phyloP scores from a whole-genome alignment of 1,140 invertebrate genomes.

The Zophobas atratus region DNA sequence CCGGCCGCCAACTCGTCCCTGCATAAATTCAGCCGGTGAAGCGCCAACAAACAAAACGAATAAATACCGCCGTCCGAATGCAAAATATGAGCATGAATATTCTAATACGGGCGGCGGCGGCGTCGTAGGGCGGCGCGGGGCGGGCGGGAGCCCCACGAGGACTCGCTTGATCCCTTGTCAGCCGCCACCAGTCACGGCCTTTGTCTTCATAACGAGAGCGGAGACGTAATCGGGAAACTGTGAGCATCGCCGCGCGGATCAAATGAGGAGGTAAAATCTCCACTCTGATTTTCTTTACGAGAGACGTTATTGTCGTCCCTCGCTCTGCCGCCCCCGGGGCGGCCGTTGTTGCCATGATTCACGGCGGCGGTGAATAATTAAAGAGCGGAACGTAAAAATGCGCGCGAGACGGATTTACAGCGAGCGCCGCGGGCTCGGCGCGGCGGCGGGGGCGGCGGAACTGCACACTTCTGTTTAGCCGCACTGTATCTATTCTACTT shows the following conservation, averaged over 20 bases:
- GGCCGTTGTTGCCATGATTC: slow-evolving; percentile 40
- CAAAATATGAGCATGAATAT: slow-evolving; percentile 48
- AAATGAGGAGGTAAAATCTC: slow-evolving; percentile 46
- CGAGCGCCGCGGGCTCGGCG: background rate
- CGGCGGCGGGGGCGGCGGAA: too few species aligned
- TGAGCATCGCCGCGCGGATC: slow-evolving; percentile 47
- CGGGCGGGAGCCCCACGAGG: slow-evolving; percentile 20
- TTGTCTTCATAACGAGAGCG: slow-evolving; percentile 44
- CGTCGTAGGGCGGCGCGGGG: slow-evolving; percentile 3
- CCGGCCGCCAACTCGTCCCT: background rate
- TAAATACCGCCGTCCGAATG: slow-evolving; percentile 46
- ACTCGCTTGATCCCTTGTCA: slow-evolving; percentile 45
- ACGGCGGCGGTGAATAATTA: slow-evolving; percentile 47
- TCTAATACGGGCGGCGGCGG: slow-evolving; percentile 39
- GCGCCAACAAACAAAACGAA: slow-evolving; percentile 42
- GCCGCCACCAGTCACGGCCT: slow-evolving; percentile 41
- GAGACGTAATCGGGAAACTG: slow-evolving; percentile 45
- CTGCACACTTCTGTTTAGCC: too few species aligned
- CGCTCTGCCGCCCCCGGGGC: background rate
- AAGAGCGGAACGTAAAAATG: slow-evolving; percentile 45
- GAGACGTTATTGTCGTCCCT: slow-evolving; percentile 10
- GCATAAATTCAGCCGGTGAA: slow-evolving; percentile 18
- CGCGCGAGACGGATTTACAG: slow-evolving; percentile 31
- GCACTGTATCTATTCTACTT: too few species aligned
- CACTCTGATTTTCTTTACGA: slow-evolving; percentile 44